These are phyloP conservation scores for Labeo catla DNA, from an alignment of 2,113 vertebrate species.

Conservation along the genomic window DNA sequence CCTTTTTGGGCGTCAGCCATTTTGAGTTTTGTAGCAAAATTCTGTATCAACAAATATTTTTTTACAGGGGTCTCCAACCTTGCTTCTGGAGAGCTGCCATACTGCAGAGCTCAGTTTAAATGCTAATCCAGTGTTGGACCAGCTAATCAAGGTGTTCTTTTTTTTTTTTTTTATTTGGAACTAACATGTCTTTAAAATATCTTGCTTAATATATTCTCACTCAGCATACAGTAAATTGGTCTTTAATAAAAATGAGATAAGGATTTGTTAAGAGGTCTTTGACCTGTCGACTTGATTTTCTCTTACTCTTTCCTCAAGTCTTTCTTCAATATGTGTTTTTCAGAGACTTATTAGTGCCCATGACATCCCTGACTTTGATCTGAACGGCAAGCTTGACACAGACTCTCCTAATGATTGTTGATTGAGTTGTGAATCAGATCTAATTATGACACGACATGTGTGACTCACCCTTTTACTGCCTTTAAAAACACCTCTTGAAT, in stretches of 20 bases:
- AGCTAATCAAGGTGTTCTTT: too few species aligned
- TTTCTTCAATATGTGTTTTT: neutral
- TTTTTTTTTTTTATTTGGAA: too few species aligned
- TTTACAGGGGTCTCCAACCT: too few species aligned
- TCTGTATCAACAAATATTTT: too few species aligned
- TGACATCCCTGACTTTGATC: neutral
- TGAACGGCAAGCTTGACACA: neutral
- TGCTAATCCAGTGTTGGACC: too few species aligned
- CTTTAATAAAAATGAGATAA: neutral
- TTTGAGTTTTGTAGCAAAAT: too few species aligned
- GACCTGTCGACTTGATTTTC: neutral
- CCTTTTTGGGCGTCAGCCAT: too few species aligned
- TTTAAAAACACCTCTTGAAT: neutral
- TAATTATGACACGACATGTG: neutral
- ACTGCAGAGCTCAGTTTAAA: too few species aligned
- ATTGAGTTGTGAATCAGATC: neutral
- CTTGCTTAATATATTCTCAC: too few species aligned
- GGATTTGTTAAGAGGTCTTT: neutral
- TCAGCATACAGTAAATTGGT: neutral
- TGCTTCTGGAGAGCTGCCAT: too few species aligned
- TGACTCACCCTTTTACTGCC: neutral
- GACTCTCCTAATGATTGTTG: conserved; percentile 18
- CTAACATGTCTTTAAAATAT: too few species aligned
- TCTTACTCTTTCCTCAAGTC: neutral
- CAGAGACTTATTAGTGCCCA: neutral